Base-by-base conservation (phyloP, 2,113 vertebrate genomes). In the Butastur rufipennis region DNA sequence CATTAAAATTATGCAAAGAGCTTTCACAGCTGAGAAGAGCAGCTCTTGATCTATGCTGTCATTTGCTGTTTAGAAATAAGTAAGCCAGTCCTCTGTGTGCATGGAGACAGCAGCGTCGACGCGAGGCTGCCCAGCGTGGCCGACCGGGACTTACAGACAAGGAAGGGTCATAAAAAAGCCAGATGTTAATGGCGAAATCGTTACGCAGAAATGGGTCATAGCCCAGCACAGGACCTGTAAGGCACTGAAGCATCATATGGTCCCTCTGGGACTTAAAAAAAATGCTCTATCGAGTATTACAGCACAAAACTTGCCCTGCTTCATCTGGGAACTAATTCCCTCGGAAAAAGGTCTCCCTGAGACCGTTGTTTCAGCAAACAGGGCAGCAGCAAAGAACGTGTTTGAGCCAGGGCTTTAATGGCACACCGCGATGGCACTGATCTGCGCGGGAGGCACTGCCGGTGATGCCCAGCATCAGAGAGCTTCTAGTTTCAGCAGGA, bases 31-130 rank as follows among this genome's bases (percentile, higher is more conserved):
- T n/a, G 43, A 85, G 61, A n/a, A 70, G 48, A 81, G 48, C 38
- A 53, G 67, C 48, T 80, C 62, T 45, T 34, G 56, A n/a, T 32
- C 62, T 12, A 5, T 4, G 48, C n/a, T 16, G 10, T 45, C 66
- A 17, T 47, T 47, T 80, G 55, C 79, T 56, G 21, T 10, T 80
- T 25, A 36, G 34, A 63, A 73, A n/a, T 16, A 19, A 52, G 29
- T 4, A 31, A 56, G 7, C 18, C 48, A 7, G 56, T 17, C 16
- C 52, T 53, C 43, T 3, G 11, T 2, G 17, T 5, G 55, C 61
- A 15, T 2, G 36, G 84, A 81, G 55, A 53, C 31, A 47, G 10
- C 6, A 2, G 27, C 1, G 2, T 18, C 1, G 5, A 15, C 3
- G 2, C 59, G 56, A 48, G 32, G 50, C n/a, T 48, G 68, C 50